These are phyloP conservation scores for Cossypha polioptera DNA, from an alignment of 2,797 vertebrate genomes.

Conservation along the genomic window DNA sequence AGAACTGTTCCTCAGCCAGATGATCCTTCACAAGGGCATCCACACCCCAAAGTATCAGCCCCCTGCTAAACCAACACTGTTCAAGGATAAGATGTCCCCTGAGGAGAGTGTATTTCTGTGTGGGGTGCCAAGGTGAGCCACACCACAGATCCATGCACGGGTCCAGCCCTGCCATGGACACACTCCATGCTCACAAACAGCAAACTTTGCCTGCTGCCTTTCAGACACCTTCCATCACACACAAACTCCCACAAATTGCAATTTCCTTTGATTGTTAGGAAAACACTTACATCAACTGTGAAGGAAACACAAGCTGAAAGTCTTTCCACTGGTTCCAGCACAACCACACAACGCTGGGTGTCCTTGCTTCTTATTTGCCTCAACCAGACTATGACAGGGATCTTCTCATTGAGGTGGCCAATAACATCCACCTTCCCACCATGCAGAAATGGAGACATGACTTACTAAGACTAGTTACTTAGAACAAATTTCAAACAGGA, in stretches of 20 bases:
- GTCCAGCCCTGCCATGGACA: neutral
- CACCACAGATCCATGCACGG: neutral
- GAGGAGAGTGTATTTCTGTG: neutral
- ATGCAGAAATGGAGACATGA: neutral
- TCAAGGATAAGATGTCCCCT: neutral
- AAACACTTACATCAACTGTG: slow-evolving; percentile 77
- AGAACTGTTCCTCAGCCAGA: neutral
- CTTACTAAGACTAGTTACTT: neutral
- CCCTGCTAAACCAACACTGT: neutral
- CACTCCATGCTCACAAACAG: neutral
- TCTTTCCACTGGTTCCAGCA: slow-evolving; percentile 87
- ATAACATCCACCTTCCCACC: slow-evolving; percentile 80
- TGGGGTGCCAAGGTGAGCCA: neutral
- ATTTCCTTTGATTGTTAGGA: neutral
- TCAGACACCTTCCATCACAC: neutral
- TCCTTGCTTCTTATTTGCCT: slow-evolving; percentile 66
- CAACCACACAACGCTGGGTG: slow-evolving; percentile 70
- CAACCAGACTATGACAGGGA: slow-evolving; percentile 84
- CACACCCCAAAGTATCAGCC: neutral
- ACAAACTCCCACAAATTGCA: neutral
- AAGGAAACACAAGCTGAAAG: slow-evolving; percentile 83
- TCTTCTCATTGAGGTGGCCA: slow-evolving; percentile 73
- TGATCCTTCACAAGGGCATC: neutral
- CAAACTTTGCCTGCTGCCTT: neutral
- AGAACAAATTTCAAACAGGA: neutral